Evolutionary conservation across 2,888 invertebrate species (phyloP), one percentile per base, ranked within the genome.

Genomic region (Amaurobius ferox): DNA sequence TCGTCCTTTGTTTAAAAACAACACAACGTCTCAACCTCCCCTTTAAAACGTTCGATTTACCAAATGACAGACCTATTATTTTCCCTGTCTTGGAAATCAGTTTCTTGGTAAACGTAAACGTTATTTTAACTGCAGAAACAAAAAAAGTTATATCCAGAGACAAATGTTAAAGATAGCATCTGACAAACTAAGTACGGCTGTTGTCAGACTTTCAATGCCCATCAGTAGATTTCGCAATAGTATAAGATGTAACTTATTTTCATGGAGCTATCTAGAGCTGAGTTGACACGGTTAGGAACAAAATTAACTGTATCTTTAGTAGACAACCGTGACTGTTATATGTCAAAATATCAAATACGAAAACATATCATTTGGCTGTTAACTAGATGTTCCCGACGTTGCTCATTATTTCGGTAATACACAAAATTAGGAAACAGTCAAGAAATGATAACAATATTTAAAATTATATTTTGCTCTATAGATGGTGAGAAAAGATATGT

Each of bases 41-140:
- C 55, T 16, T 23, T 55, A 55, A 55, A 23, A 23, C 19, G 19
- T 55, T 55, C 16, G 23, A 23, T 23, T 55, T 23, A 55, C 55
- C 23, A 55, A 55, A 55, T 55, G 23, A 23, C 66, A 35, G 30
- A 19, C 7, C 19, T 30, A 32, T 66, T 66, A 35, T 35, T 35
- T 66, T n/a, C 11, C 32, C 66, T 73, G 80, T 71, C 74, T 83
- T 71, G 40, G 77, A 77, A 76, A 77, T 83, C 83, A 83, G 76
- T 83, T 83, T 77, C 83, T 77, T 83, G 83, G 77, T 83, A 83
- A 83, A 83, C 76, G 71, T 64, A 77, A 77, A 83, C 66, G 76
- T 64, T 71, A 66, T 64, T 1, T 67, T 35, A 35, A 80, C 73
- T 80, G 73, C 73, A 80, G 67, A 30, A 61, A 76, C 48, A 83